Base-by-base conservation (phyloP, 37 sponge, comb jelly and placozoan genomes). In the Aplysina aerophoba region DNA sequence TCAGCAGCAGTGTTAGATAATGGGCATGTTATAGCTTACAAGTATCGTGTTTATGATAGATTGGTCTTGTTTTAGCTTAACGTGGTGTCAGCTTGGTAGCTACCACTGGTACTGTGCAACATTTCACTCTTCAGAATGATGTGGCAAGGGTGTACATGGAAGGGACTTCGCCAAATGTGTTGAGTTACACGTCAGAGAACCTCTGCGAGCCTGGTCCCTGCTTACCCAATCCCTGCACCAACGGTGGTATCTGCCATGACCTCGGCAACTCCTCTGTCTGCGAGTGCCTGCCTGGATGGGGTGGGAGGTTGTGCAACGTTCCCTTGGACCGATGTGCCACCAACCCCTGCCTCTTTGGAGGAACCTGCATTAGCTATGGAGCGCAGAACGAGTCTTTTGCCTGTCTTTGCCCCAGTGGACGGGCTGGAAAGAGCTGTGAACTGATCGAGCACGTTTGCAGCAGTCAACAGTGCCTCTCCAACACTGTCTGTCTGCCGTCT, bases 151-250 rank as follows among this genome's bases (percentile, higher is more conserved):
- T 41, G 19, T 75, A 75, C 25, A 25, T 24, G 15, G 14, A 41
- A 6, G 50, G n/a, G 1, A 54, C 78, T 6, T 15, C 78, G 19
- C 78, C 78, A 13, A 24, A 17, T 25, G 40, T 75, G n/a, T 1
- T 75, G 13, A 22, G 3, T 17, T 75, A 53, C 53, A 30, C 22
- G 40, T 40, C 78, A 39, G 14, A 36, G 3, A 36, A 36, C 21
- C 54, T 75, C n/a, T 75, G 78, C 41, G 54, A 75, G 41, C n/a
- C 44, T 20, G 78, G 53, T 22, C 78, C 78, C 14, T 75, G 78
- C 53, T 75, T 25, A 1, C 78, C 78, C 25, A 75, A 75, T 22
- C 78, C 78, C 37, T 75, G 78, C 11, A 50, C 31, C 11, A 75
- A 75, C 41, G n/a, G 37, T 11, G 78, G 78, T 12, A 40, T 24